phyloP scores from a whole-genome alignment of 1,140 invertebrate species.

The Pentalonia nigronervosa region DNA sequence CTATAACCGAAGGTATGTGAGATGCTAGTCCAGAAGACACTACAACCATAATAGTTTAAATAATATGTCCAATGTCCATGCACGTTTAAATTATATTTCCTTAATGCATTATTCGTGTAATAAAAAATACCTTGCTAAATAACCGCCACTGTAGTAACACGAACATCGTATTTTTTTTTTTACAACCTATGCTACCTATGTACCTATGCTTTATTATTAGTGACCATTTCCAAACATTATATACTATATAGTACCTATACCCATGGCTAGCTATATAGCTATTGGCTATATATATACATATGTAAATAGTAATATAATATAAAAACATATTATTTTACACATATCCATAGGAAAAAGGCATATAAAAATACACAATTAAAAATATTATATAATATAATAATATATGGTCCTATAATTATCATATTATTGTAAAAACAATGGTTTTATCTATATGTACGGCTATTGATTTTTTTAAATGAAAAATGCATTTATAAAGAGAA shows the following conservation, averaged over 20 bases:
- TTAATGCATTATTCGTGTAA: slow-evolving; percentile 32
- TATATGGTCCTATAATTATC: background rate
- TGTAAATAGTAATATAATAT: background rate
- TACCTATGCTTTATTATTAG: background rate
- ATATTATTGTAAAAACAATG: background rate
- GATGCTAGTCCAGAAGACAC: background rate
- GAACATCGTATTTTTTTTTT: background rate
- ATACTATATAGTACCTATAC: background rate
- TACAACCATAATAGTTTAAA: slow-evolving; percentile 6
- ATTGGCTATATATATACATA: no score
- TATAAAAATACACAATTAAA: background rate
- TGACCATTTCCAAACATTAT: background rate
- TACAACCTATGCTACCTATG: background rate
- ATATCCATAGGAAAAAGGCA: background rate
- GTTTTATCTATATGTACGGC: background rate
- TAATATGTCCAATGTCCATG: slow-evolving; percentile 1
- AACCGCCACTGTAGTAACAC: background rate
- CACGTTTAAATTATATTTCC: background rate
- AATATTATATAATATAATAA: background rate
- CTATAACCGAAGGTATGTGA: background rate
- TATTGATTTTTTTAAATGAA: background rate
- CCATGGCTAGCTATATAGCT: no score
- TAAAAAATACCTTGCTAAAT: background rate
- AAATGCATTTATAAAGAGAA: background rate
- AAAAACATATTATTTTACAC: background rate